A percentile compares a stretch with the other conserved stretches of the same genome.
Conservation (phyloP, 2,797 vertebrate species). For the Percopsis omiscomaycus region DNA sequence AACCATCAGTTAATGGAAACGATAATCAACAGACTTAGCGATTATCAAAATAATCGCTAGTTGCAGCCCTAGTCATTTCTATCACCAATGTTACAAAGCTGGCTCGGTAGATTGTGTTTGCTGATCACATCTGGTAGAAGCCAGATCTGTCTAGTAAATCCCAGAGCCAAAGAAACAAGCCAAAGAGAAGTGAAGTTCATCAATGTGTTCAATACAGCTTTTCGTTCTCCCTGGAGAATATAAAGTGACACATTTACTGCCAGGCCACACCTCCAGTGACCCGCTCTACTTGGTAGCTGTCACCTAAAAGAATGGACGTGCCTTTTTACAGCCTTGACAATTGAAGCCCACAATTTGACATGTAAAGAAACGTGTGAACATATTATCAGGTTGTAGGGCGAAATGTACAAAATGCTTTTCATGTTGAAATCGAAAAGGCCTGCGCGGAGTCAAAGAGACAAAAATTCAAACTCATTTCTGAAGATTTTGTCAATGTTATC, state of each 20-base stretch:
- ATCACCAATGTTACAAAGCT: constrained; percentile 40
- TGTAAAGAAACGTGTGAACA: constrained; percentile 20
- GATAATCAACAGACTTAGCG: too few relatives aligned
- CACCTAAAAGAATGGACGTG: constrained; percentile 42
- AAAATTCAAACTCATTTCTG: constrained; percentile 3
- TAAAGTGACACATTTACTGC: constrained; percentile 53
- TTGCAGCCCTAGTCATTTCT: constrained; percentile 43
- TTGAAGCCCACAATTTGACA: constrained; percentile 9
- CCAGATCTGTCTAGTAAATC: constrained; percentile 25
- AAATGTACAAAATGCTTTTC: constrained; percentile 7
- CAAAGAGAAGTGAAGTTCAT: constrained; percentile 44
- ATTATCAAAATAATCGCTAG: too few relatives aligned
- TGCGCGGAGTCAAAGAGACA: background rate
- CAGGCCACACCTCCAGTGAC: constrained; percentile 53
- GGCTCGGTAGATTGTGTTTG: constrained; percentile 30
- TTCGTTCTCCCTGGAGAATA: constrained; percentile 19
- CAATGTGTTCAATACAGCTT: constrained; percentile 30
- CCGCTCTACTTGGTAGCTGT: constrained; percentile 40
- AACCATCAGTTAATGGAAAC: too few relatives aligned
- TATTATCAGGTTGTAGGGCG: background rate
- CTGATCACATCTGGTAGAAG: constrained; percentile 29
- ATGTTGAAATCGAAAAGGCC: background rate
- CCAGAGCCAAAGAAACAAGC: constrained; percentile 28
- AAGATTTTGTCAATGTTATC: constrained; percentile 18
- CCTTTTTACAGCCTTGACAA: constrained; percentile 9